phyloP scores from a whole-genome alignment of 2,113 vertebrate species.

The Tyrannus savana region DNA sequence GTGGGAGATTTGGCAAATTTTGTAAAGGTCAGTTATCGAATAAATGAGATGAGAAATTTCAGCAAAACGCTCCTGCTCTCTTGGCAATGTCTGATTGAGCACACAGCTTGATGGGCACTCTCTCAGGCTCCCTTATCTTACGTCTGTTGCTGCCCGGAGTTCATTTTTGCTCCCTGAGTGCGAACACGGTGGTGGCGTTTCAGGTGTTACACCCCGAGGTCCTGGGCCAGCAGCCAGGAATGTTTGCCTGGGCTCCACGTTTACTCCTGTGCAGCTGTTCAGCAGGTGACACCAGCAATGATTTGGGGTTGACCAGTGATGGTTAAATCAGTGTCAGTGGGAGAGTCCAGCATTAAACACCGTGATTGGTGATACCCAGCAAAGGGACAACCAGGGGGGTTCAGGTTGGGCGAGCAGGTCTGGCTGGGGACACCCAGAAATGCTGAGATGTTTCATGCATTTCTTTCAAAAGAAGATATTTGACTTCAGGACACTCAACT shows the following conservation, averaged over 20 bases:
- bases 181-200: rapidly evolving
- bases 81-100: neutral
- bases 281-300: neutral
- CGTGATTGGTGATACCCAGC: neutral
- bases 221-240: neutral
- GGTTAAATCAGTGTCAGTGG: neutral
- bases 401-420: neutral
- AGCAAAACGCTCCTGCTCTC: neutral
- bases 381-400: neutral
- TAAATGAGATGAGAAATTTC: constrained; percentile 10
- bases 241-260: rapidly evolving
- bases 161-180: neutral
- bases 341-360: neutral
- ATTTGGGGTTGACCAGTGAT: neutral
- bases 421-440: neutral
- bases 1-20: neutral
- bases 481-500: neutral
- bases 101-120: neutral
- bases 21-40: neutral
- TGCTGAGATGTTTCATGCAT: neutral
- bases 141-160: neutral
- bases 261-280: neutral
- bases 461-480: neutral
- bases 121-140: neutral
- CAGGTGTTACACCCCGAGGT: rapidly evolving